Evolutionary conservation across 1,140 invertebrate genomes (phyloP).

Genomic region (Dinoponera quadriceps): DNA sequence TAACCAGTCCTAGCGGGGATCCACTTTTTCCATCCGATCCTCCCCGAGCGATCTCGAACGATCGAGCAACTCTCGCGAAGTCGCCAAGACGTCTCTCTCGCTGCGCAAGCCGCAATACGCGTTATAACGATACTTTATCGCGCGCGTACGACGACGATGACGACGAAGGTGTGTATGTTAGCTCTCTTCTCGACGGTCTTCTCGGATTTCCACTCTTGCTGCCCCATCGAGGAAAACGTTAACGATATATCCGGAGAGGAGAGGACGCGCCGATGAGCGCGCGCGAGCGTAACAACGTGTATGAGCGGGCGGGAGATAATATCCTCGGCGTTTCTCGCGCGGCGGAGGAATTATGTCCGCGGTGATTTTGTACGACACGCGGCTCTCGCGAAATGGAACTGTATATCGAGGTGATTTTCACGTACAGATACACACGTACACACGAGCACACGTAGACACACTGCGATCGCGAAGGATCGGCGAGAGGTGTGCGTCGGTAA

Average conservation of each 20-base stretch:
- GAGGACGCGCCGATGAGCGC: no score
- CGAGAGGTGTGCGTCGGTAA: background rate
- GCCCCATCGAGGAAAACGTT: no score
- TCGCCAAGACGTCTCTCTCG: background rate
- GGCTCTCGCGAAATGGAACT: background rate
- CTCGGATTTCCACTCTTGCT: background rate
- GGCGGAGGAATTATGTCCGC: conserved; percentile 2
- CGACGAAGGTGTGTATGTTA: background rate
- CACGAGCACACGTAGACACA: no score
- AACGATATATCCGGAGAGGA: no score
- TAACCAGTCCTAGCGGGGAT: conserved; percentile 26
- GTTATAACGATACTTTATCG: conserved; percentile 21
- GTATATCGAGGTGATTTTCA: conserved; percentile 6
- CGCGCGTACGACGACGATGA: background rate
- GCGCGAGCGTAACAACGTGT: background rate
- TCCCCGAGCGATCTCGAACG: background rate
- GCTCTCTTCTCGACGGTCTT: background rate
- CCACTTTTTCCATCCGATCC: conserved; percentile 13
- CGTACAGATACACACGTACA: no score
- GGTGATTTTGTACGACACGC: conserved; percentile 21
- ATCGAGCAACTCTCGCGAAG: conserved; percentile 29
- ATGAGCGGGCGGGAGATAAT: conserved; percentile 8
- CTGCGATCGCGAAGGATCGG: no score
- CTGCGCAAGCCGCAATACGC: no score
- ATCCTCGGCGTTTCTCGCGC: background rate